These are phyloP conservation scores for Lepidurus packardi DNA, from an alignment of 1,140 invertebrate species.

Conservation along the genomic window DNA sequence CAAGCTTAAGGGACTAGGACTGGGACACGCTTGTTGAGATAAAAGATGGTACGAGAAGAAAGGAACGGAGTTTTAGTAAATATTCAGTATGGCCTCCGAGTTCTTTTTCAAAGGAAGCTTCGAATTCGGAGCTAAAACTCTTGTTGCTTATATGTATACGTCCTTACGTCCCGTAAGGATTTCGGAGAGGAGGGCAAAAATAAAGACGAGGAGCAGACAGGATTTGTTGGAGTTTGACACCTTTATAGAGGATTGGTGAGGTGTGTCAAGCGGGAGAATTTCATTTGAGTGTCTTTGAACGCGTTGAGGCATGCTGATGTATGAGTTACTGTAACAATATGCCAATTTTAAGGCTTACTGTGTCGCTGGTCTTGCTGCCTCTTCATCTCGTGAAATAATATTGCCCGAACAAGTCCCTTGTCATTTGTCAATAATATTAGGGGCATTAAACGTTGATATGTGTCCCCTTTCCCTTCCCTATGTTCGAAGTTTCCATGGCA, in stretches of 20 bases:
- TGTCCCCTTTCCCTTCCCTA: neutral
- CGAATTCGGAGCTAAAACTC: no score
- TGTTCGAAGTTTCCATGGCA: neutral
- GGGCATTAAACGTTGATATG: neutral
- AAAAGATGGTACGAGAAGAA: neutral
- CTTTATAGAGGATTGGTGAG: neutral
- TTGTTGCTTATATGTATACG: neutral
- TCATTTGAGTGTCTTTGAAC: neutral
- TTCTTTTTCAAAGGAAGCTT: no score
- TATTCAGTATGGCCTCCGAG: neutral
- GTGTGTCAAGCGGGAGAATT: neutral
- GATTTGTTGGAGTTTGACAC: neutral
- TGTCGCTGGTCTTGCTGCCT: neutral
- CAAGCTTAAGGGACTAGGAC: neutral
- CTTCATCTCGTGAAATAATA: no score
- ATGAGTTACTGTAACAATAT: neutral
- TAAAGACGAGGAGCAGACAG: neutral
- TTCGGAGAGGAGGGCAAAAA: neutral
- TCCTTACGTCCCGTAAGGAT: neutral
- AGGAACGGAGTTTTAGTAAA: neutral
- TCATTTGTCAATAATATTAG: neutral
- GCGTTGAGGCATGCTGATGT: neutral
- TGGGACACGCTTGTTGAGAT: neutral
- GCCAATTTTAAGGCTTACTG: neutral
- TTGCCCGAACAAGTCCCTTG: no score